Percentiles rank a stretch among this genome's conserved stretches.
Conservation (phyloP, 1,140 invertebrate species). For the Aphis craccivora region DNA sequence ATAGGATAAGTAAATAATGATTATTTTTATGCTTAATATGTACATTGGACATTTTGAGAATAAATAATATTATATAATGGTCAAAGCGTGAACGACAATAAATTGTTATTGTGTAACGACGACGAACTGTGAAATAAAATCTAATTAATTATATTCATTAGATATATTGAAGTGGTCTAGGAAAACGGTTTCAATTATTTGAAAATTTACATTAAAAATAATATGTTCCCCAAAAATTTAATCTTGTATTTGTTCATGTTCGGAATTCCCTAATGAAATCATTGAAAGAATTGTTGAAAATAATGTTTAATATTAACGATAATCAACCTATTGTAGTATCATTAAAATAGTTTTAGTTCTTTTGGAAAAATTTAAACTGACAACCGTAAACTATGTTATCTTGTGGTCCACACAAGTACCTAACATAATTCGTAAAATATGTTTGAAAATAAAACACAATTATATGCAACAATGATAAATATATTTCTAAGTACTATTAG, state of each 20-base stretch:
- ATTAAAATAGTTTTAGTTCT: conserved; percentile 26
- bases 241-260: neutral
- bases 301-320: neutral
- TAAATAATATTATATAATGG: conserved; percentile 19
- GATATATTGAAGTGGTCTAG: neutral
- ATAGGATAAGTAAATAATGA: conserved; percentile 39
- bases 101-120: conserved; percentile 1
- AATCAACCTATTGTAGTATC: neutral
- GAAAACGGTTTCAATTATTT: conserved; percentile 17
- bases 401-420: neutral
- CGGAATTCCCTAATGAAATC: conserved; percentile 6
- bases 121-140: conserved; percentile 1
- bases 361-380: conserved; percentile 31
- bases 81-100: conserved; percentile 8
- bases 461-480: conserved; percentile 5
- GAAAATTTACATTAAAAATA: neutral
- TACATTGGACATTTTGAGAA: conserved; percentile 27
- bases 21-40: conserved; percentile 23
- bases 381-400: neutral
- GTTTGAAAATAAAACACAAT: conserved; percentile 14
- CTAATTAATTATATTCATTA: neutral
- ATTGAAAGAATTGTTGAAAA: conserved; percentile 26
- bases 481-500: conserved; percentile 52
- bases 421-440: conserved; percentile 33
- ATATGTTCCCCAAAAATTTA: neutral